These are phyloP conservation scores for Euglossa dilemma DNA, from an alignment of 1,140 invertebrate genomes.

Conservation along the genomic window DNA sequence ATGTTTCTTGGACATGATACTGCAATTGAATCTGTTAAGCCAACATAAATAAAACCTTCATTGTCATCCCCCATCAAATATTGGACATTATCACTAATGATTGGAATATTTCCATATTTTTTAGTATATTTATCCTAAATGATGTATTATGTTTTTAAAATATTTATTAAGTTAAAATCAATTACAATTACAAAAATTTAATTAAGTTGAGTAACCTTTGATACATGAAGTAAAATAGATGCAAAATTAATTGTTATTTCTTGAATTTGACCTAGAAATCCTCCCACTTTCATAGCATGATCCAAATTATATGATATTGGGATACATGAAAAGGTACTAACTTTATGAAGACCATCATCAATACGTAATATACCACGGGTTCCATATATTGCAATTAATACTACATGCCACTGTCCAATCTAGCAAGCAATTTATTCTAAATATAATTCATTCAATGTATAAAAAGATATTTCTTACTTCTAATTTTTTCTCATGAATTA, in stretches of 20 bases:
- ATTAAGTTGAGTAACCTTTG: slow-evolving; percentile 11
- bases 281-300: slow-evolving; percentile 40
- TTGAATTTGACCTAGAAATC: slow-evolving; percentile 47
- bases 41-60: slow-evolving; percentile 34
- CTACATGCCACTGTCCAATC: slow-evolving; percentile 48
- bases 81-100: slow-evolving; percentile 19
- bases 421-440: neutral
- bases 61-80: slow-evolving; percentile 44
- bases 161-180: neutral
- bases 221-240: slow-evolving; percentile 9
- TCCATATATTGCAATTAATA: slow-evolving; percentile 30
- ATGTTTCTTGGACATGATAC: slow-evolving; percentile 20
- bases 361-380: slow-evolving; percentile 19
- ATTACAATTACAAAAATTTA: neutral
- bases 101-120: slow-evolving; percentile 4
- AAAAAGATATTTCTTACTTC: slow-evolving; percentile 27
- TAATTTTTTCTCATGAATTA: slow-evolving; percentile 30
- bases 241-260: slow-evolving; percentile 50
- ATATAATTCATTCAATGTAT: neutral
- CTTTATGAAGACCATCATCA: slow-evolving; percentile 15
- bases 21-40: slow-evolving; percentile 34
- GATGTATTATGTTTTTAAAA: neutral
- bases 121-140: slow-evolving; percentile 9
- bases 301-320: slow-evolving; percentile 30
- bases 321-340: slow-evolving; percentile 28